Conservation (phyloP, 2,888 invertebrate species). For the Cephonodes hylas region DNA sequence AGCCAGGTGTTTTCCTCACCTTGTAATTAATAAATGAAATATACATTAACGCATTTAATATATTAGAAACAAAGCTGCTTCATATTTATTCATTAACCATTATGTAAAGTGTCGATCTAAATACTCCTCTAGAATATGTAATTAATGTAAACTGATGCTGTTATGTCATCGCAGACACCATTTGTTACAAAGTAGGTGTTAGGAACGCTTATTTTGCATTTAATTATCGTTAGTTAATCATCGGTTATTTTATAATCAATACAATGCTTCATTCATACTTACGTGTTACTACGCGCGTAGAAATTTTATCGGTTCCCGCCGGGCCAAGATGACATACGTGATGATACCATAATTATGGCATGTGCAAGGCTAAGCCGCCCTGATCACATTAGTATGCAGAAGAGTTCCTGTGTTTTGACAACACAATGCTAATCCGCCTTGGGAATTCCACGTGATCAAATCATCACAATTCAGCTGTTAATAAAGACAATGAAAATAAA, state of each 20-base stretch:
- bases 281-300: slow-evolving; percentile 17
- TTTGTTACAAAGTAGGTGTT: neutral
- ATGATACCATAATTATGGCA: slow-evolving; percentile 45
- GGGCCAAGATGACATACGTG: slow-evolving; percentile 34
- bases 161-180: neutral
- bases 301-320: neutral
- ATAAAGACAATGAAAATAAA: slow-evolving; percentile 3
- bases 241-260: neutral
- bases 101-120: neutral
- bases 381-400: slow-evolving; percentile 56
- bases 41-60: neutral
- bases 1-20: too few relatives aligned
- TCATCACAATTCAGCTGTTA: slow-evolving; percentile 19
- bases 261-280: slow-evolving; percentile 6
- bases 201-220: neutral
- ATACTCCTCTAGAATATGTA: neutral
- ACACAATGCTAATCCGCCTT: slow-evolving; percentile 34
- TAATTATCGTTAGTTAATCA: neutral
- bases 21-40: neutral
- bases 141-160: neutral
- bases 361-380: slow-evolving; percentile 47
- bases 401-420: slow-evolving; percentile 31
- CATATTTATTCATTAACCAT: neutral
- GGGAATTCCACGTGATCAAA: slow-evolving; percentile 24
- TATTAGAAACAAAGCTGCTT: neutral